Evolutionary conservation across 2,113 vertebrate genomes (phyloP).

Genomic region (Nannospalax galili): DNA sequence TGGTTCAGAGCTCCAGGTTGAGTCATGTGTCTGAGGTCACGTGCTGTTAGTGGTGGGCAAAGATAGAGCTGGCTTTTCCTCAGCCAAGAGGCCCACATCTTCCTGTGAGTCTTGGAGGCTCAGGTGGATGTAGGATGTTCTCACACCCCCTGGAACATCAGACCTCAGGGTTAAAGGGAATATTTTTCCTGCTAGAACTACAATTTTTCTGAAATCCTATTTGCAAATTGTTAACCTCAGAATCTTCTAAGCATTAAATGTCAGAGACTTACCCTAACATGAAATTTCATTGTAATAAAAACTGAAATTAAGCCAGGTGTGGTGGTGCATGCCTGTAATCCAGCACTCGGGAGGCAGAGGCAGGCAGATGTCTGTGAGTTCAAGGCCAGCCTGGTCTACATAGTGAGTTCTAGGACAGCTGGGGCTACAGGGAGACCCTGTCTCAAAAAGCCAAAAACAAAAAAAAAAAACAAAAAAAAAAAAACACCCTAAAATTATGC

Average conservation of each 20-base stretch:
- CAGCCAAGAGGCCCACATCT: neutral
- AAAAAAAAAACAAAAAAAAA: too few species aligned
- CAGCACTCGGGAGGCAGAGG: too few species aligned
- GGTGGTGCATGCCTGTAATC: too few species aligned
- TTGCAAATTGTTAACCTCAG: conserved; percentile 50
- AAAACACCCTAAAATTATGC: too few species aligned
- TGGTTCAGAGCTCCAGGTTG: neutral
- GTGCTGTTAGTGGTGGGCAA: neutral
- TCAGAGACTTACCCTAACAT: neutral
- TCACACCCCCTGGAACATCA: neutral
- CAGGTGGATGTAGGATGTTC: neutral
- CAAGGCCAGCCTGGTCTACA: too few species aligned
- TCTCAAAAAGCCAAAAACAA: too few species aligned
- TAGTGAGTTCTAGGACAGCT: too few species aligned
- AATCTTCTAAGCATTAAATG: neutral
- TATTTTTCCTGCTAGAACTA: neutral
- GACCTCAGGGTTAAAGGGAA: neutral
- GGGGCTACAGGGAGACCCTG: too few species aligned
- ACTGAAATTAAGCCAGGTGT: too few species aligned
- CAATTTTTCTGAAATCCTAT: conserved; percentile 14
- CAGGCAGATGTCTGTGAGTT: too few species aligned
- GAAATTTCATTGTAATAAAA: neutral
- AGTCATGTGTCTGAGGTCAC: neutral
- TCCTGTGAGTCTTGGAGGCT: neutral
- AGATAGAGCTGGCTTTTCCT: neutral